Base-by-base conservation (phyloP, 2,113 vertebrate species). In the Macroglossus sobrinus region DNA sequence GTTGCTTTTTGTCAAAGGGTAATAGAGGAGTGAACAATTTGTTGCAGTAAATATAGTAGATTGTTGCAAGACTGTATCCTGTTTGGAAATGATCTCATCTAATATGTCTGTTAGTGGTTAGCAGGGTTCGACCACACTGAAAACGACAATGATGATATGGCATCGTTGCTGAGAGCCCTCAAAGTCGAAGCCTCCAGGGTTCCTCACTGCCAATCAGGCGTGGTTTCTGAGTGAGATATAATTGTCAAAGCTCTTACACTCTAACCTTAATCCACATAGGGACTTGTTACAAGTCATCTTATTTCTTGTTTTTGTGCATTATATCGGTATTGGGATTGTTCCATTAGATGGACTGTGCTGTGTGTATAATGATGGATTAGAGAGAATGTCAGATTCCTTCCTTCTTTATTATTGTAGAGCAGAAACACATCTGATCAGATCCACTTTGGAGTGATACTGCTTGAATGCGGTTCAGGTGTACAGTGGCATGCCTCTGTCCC, bases 11-110 rank as follows among this genome's bases (percentile, higher is more conserved):
- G 38, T 45, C 13, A 3, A 38, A 64, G 57, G 6, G 10, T 72
- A 45, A 43, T 57, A 93, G 35, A 16, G 35, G 55, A 43, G 63
- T 43, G 87, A 90, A 72, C 84, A 89, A 75, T 91, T 75, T 86
- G 94, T 96, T 97, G 78, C 97, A 98, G 84, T 99, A 98, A 98
- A 99, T 99, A 98, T 96, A 98, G 89, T 5, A 11, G 97, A 93
- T 96, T 96, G 95, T 97, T 98, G 95, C 84, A 96, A 96, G 84
- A 91, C 97, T 96, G 64, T 96, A 98, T 99, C 98, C 98, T 99
- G 98, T 98, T 98, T 98, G 98, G 98, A 97, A 97, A 90, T 98
- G 98, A 98, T 90, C 96, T 99, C 98, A 98, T 98, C 90, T 55
- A 74, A 71, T 35, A 64, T 76, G 97, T 97, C 97, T 94, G 80